Percentiles rank a stretch among this genome's conserved stretches.
Conservation (phyloP, 2,888 invertebrate genomes). For the Buathra laborator region DNA sequence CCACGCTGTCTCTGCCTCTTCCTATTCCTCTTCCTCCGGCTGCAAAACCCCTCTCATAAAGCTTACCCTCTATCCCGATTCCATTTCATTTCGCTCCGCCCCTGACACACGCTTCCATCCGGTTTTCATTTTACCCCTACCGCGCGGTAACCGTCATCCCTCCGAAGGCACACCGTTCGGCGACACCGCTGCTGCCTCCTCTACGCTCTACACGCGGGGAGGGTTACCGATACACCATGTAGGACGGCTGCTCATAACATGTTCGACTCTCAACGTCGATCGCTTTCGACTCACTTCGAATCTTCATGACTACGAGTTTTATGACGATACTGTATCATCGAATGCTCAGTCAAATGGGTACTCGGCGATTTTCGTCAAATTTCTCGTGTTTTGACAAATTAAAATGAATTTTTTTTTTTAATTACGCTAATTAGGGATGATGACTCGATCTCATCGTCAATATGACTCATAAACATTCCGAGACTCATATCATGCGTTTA, state of each 20-base stretch:
- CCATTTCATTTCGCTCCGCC: constrained; percentile 71
- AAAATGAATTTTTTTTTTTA: too few relatives aligned
- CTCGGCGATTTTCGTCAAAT: too few relatives aligned
- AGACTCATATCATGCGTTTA: too few relatives aligned
- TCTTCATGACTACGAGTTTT: not conserved
- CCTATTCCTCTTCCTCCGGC: constrained; percentile 53
- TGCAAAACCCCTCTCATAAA: constrained; percentile 66
- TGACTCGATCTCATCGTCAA: too few relatives aligned
- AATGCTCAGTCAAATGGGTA: too few relatives aligned
- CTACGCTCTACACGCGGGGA: not conserved
- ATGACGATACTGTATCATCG: not conserved
- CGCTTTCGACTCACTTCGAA: not conserved
- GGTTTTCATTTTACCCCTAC: constrained; percentile 60
- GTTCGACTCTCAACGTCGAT: constrained; percentile 16
- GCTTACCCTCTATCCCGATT: constrained; percentile 68
- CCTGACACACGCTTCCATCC: constrained; percentile 69
- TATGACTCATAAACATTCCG: too few relatives aligned
- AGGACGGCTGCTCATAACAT: constrained; percentile 3
- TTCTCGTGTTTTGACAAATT: too few relatives aligned
- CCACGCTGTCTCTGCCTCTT: constrained; percentile 57
- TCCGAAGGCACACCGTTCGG: not conserved
- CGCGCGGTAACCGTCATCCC: constrained; percentile 18
- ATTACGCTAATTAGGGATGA: too few relatives aligned
- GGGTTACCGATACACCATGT: too few relatives aligned
- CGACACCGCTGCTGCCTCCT: constrained; percentile 34